Evolutionary conservation across 2,888 invertebrate species (phyloP).

Genomic region (Vanessa cardui): DNA sequence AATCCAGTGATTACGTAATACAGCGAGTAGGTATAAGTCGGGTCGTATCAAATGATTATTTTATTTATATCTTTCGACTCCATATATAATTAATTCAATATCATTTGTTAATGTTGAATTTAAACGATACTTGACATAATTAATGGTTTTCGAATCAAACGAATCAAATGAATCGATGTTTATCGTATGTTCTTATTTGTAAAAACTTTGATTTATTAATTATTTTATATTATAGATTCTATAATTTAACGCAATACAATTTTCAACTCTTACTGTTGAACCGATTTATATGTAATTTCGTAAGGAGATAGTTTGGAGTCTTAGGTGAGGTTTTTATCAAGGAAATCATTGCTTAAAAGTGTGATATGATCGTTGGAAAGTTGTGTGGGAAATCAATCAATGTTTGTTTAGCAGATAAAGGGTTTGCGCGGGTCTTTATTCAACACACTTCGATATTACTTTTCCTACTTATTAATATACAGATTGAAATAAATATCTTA

Average conservation of each 20-base stretch:
- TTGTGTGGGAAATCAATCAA: too few species aligned
- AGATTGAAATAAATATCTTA: too few species aligned
- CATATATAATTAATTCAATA: constrained; percentile 33
- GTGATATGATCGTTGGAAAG: too few species aligned
- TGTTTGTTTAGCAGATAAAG: too few species aligned
- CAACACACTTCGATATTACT: too few species aligned
- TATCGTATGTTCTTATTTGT: constrained; percentile 19
- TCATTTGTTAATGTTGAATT: constrained; percentile 26
- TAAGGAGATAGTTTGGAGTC: too few species aligned
- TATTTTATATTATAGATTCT: not conserved
- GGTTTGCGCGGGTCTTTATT: too few species aligned
- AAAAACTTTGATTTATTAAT: constrained; percentile 21
- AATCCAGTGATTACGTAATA: constrained; percentile 1
- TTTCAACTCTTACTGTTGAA: not conserved
- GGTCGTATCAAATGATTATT: not conserved
- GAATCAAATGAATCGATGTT: constrained; percentile 25
- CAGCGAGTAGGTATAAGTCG: not conserved
- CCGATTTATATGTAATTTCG: too few species aligned
- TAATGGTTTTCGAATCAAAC: constrained; percentile 29
- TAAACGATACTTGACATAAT: constrained; percentile 28
- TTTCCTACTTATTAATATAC: too few species aligned
- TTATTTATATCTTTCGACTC: not conserved
- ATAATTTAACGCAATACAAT: constrained; percentile 6
- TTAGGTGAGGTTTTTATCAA: too few species aligned
- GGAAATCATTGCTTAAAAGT: too few species aligned